Conservation (phyloP, 2,888 invertebrate genomes). For the Diadromus collaris region DNA sequence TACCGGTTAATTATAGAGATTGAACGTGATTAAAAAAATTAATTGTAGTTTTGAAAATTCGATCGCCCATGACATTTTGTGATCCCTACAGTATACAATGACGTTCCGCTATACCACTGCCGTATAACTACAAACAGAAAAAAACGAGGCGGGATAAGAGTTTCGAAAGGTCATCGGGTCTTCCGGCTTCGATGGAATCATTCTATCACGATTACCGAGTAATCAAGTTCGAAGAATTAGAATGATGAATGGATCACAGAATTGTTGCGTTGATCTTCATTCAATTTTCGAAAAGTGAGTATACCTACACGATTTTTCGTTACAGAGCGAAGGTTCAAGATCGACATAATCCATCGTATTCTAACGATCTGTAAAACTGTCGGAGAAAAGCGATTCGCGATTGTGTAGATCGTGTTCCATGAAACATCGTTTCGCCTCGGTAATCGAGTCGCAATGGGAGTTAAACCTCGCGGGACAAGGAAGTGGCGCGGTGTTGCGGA, state of each 20-base stretch:
- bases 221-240: background rate
- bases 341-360: too few relatives aligned
- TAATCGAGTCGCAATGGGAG: background rate
- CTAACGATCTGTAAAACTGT: too few relatives aligned
- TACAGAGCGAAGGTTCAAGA: background rate
- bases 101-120: background rate
- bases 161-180: constrained; percentile 26
- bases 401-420: background rate
- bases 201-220: constrained; percentile 32
- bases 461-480: background rate
- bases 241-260: background rate
- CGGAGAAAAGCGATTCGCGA: background rate
- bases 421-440: background rate
- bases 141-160: background rate
- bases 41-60: too few relatives aligned
- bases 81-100: background rate
- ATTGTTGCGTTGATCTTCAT: background rate
- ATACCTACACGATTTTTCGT: too few relatives aligned
- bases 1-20: too few relatives aligned
- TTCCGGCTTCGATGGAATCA: constrained; percentile 19
- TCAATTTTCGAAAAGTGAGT: background rate
- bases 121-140: background rate
- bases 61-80: too few relatives aligned
- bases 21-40: too few relatives aligned
- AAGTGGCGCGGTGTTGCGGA: background rate